Percentiles rank a stretch among this genome's conserved stretches.
Evolutionary conservation across 2,888 invertebrate genomes (phyloP).

Genomic region (Muscina levida): DNA sequence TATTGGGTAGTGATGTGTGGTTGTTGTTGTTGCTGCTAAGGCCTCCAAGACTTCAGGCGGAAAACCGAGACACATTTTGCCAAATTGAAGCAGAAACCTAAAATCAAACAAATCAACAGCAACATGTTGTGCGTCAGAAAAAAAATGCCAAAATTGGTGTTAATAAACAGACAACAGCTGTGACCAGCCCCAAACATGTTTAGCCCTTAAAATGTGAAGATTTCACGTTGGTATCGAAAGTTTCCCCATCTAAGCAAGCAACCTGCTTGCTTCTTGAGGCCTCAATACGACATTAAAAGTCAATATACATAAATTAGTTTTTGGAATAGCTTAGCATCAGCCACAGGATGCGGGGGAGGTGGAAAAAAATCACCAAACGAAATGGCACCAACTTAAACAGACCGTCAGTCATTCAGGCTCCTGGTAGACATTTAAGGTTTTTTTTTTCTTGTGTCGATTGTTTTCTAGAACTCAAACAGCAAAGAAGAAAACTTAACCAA

Average conservation of each 20-base stretch:
- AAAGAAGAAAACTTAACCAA: constrained; percentile 30
- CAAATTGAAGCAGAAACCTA: neutral
- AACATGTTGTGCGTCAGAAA: constrained; percentile 49
- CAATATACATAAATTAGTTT: constrained; percentile 51
- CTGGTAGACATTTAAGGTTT: neutral
- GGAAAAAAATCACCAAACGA: neutral
- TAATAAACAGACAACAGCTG: constrained; percentile 60
- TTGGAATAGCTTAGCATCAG: constrained; percentile 13
- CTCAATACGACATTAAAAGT: constrained; percentile 47
- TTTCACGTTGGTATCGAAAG: neutral
- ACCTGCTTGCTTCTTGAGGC: neutral
- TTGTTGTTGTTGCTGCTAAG: too few species aligned
- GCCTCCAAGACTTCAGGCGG: too few species aligned
- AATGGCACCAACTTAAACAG: neutral
- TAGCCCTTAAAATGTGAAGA: neutral
- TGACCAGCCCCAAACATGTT: constrained; percentile 37
- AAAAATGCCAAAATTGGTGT: constrained; percentile 49
- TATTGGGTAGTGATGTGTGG: too few species aligned
- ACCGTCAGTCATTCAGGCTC: neutral
- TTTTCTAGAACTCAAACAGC: neutral
- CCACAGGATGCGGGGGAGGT: too few species aligned
- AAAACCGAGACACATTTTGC: too few species aligned
- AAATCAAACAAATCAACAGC: constrained; percentile 40
- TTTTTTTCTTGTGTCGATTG: neutral
- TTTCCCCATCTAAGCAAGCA: neutral